Conservation (phyloP, 2,888 invertebrate species). For the Sinohyriopsis cumingii region DNA sequence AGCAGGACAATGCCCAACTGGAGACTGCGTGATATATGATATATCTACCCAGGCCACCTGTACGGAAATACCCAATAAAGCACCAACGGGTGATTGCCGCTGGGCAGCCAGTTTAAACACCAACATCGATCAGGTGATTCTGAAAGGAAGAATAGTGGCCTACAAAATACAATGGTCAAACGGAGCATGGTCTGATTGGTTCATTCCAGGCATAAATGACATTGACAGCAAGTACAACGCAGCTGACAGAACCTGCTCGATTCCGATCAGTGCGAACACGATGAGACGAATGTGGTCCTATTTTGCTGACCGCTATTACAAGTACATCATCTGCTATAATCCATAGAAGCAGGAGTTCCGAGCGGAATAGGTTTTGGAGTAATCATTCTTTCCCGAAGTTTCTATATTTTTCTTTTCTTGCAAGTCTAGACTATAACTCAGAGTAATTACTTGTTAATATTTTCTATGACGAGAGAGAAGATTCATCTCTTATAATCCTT, state of each 20-base stretch:
- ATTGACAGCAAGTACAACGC: slow-evolving; percentile 19
- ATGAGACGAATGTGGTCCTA: slow-evolving; percentile 18
- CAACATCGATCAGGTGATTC: background rate
- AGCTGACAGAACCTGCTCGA: background rate
- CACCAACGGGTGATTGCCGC: slow-evolving; percentile 5
- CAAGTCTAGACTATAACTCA: too few relatives aligned
- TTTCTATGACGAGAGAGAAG: too few relatives aligned
- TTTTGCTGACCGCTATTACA: slow-evolving; percentile 27
- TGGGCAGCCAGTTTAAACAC: slow-evolving; percentile 19
- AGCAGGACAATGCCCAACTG: too few relatives aligned
- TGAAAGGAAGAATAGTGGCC: slow-evolving; percentile 15
- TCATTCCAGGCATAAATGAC: slow-evolving; percentile 24
- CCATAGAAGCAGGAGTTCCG: too few relatives aligned
- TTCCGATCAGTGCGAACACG: slow-evolving; percentile 5
- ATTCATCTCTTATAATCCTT: too few relatives aligned
- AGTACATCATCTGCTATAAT: slow-evolving; percentile 18
- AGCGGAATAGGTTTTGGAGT: too few relatives aligned
- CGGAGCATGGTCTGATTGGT: slow-evolving; percentile 23
- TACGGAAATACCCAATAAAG: too few relatives aligned
- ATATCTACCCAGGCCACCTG: too few relatives aligned
- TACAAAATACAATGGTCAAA: slow-evolving; percentile 25
- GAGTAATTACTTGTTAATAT: too few relatives aligned
- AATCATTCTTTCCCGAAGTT: too few relatives aligned
- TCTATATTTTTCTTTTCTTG: too few relatives aligned
- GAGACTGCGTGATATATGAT: too few relatives aligned